Evolutionary conservation across 2,888 invertebrate genomes (phyloP), one percentile per base, ranked within the genome.

Genomic region (Rhagium mordax): DNA sequence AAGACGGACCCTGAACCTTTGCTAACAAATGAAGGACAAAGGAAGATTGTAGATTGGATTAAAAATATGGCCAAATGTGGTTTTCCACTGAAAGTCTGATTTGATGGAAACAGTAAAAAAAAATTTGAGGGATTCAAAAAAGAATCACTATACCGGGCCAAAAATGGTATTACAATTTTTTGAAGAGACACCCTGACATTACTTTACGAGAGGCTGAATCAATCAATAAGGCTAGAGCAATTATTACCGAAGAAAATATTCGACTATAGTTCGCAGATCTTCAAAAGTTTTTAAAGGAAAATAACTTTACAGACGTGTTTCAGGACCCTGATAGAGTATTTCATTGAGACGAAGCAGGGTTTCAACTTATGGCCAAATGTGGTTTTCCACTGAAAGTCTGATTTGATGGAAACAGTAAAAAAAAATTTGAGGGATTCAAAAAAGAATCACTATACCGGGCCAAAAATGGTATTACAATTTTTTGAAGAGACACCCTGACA

Each of bases 201-300:
- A n/a, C 47, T n/a, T 10, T 47, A 10, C 10, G 47, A 33, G 51
- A 51, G 18, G 51, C 51, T 3, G 51, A 51, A 18, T 15, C 51
- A 16, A 51, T 51, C n/a, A 47, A 47, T 51, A 51, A 51, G 18
- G 51, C 51, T 16, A 15, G 51, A 3, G 51, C 51, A 15, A 3
- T 51, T 8, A 18, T 51, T 18, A 51, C 51, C 5, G 47, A 55
- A n/a, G 24, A 55, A 24, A 24, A 20, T 10, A 55, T 55, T 20
- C 21, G 24, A 55, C 8, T 24, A 55, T 55, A 24, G 55, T 55
- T 55, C 55, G 55, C 21, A 24, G 55, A 55, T 18, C 55, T 55
- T 24, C 7, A 55, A 21, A 20, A 24, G 21, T 55, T 24, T 24
- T 20, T 55, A 55, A 18, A 55, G 10, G 24, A 24, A 24, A 55